Conservation (phyloP, 2,888 invertebrate genomes). For the Diaphora mendica region DNA sequence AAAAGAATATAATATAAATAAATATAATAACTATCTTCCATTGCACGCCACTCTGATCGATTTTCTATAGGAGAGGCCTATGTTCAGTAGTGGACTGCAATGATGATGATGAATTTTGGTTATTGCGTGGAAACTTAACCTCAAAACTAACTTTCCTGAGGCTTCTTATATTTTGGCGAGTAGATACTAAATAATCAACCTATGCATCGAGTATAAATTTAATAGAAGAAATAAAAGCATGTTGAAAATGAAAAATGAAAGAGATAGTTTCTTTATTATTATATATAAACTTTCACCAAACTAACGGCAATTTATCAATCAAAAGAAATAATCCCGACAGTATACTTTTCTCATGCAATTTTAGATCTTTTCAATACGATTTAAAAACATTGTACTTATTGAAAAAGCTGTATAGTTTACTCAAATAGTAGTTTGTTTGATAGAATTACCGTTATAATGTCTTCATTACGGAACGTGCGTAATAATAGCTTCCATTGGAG, state of each 20-base stretch:
- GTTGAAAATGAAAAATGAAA: neutral
- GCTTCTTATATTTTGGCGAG: no score
- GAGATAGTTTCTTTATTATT: neutral
- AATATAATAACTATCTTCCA: no score
- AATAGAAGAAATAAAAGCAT: neutral
- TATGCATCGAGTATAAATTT: neutral
- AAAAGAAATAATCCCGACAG: neutral
- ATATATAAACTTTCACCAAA: neutral
- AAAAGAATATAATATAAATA: no score
- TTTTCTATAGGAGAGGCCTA: no score
- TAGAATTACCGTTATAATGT: constrained; percentile 18
- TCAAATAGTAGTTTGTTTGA: constrained; percentile 4
- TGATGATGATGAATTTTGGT: no score
- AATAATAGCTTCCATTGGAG: constrained; percentile 7
- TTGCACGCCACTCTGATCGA: no score
- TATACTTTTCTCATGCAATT: neutral
- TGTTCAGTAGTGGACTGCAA: no score
- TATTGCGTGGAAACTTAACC: no score
- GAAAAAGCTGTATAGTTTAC: constrained; percentile 8
- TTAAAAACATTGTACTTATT: constrained; percentile 8
- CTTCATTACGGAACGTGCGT: constrained; percentile 2
- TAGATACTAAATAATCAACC: no score
- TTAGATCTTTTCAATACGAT: neutral
- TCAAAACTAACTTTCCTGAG: no score
- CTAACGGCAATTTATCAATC: neutral